Base-by-base conservation (phyloP, 1,140 invertebrate genomes). In the Drepana arcuata region DNA sequence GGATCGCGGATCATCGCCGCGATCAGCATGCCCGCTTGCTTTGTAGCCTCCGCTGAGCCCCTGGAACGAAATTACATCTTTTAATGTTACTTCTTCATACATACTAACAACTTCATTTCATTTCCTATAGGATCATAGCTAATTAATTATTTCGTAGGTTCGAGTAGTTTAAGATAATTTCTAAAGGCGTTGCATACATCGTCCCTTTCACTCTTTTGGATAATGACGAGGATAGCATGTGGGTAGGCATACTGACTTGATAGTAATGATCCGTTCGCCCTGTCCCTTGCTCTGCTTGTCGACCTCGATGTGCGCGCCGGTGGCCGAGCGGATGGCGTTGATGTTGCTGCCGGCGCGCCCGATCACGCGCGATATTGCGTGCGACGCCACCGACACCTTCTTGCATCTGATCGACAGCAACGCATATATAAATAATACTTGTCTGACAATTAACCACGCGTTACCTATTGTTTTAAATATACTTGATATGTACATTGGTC, bases 261-360 rank as follows among this genome's bases (percentile, higher is more conserved):
- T 97, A 7, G 95, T 97, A 41, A 99, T 96, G 52, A 92, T 93
- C 60, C 96, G 86, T 78, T 98, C 97, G 15, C 93, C 94, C 81
- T 95, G 93, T 7, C 93, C 93, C 86, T 97, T 97, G 64, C 91
- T 91, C 82, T 97, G 95, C 70, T 98, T 99, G 72, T 99, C 97
- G 1, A 99, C 95, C 83, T 99, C 97, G 63, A 99, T 98, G 67
- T 98, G 95, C 2, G 97, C 97, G 32, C 95, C 95, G 9, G 96
- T 98, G 13, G 94, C 92, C 42, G 93, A 92, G 43, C 97, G 86
- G 61, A 99, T 98, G 3, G 96, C 94, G 85, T 98, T 99, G 51
- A 99, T 98, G 83, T 98, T 98, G 79, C 92, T 95, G 12, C 96
- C 97, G 11, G 93, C 96, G 60, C 96, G 89, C 1, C 97, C 97